phyloP scores from a whole-genome alignment of 2,113 vertebrate genomes.

The Lathamus discolor region DNA sequence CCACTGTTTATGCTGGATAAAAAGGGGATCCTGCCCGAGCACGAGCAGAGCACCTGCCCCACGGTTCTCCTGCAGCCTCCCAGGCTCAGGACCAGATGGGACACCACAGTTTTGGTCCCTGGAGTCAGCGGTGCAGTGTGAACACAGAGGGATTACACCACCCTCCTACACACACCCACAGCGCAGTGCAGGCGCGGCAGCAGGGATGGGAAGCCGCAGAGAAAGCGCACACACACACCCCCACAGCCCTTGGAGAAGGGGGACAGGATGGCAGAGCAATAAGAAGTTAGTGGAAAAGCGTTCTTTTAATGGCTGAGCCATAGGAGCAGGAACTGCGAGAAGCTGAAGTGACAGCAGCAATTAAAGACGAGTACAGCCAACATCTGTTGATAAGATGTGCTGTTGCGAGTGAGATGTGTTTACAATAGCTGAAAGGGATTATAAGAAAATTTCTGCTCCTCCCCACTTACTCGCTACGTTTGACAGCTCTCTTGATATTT shows the following conservation, averaged over 20 bases:
- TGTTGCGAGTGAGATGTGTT: constrained; percentile 36
- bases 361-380: constrained; percentile 29
- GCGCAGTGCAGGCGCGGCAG: background rate
- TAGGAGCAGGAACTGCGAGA: background rate
- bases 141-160: background rate
- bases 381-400: constrained; percentile 56
- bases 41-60: background rate
- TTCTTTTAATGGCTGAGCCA: background rate
- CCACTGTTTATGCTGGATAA: background rate
- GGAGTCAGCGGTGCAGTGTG: background rate
- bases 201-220: background rate
- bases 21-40: background rate
- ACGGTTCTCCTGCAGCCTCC: background rate
- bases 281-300: background rate
- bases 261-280: background rate
- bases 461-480: background rate
- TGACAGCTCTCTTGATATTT: constrained; percentile 38
- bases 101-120: background rate
- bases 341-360: constrained; percentile 37
- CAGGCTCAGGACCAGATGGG: background rate
- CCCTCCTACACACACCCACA: background rate
- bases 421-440: constrained; percentile 51
- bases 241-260: accelerated
- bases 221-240: background rate
- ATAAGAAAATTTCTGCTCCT: constrained; percentile 29